Base-by-base conservation (phyloP, 1,140 invertebrate genomes). In the Drosophila persimilis region DNA sequence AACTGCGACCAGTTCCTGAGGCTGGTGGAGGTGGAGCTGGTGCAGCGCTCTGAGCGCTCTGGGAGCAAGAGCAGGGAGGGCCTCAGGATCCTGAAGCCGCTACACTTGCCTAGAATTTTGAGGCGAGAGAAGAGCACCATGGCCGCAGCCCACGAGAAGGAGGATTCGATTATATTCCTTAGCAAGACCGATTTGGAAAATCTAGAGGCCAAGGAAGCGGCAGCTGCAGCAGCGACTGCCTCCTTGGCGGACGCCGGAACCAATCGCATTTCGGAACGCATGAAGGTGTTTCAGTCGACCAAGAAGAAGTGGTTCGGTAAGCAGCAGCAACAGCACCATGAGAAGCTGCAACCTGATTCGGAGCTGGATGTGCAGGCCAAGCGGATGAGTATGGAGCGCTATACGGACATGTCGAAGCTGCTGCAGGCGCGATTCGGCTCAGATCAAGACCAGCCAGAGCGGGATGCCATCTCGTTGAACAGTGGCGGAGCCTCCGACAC, bases 141-240 rank as follows among this genome's bases (percentile, higher is more conserved):
- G 64, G 63, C 80, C 43, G 59, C 73, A 15, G 93, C 93, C 3
- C 93, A 93, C 59, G 93, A 94, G 78, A 94, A 93, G 31, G 93
- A 94, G 89, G 93, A 93, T 31, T 94, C 93, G 0, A 94, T 94
- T 31, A 94, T 94, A 90, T 94, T 94, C 81, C 91, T 94, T 60
- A 94, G 93, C 79, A 94, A 94, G 91, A 92, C 93, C 52, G 93
- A 94, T 92, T 88, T 94, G 52, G 93, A 93, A 74, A 93, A 93
- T 73, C 91, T 94, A 90, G 90, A 91, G 58, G 84, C 81, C 17
- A 91, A 91, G 29, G 86, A 92, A 26, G 77, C 79, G 1, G 24
- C 89, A 80, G 54, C 62, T 13, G 52, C 58, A 9, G 26, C 66
- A 9, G 31, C 56, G 26, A 20, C 48, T 44, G 41, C 41, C 22